A percentile compares a stretch with the other conserved stretches of the same genome.
These are phyloP conservation scores for Tanytarsus gracilentus DNA, from an alignment of 2,888 invertebrate species.

Conservation along the genomic window DNA sequence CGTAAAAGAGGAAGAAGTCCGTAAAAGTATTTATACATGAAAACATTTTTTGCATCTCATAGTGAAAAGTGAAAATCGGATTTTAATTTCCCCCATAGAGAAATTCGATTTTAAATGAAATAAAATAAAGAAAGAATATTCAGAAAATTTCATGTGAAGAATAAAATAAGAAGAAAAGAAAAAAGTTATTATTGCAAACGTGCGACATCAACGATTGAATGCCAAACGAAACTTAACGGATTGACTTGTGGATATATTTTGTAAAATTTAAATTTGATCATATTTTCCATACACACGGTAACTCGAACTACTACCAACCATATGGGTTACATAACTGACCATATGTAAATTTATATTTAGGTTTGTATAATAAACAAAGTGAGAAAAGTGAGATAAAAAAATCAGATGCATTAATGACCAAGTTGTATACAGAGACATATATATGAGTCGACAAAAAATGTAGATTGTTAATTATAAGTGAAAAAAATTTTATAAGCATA, in stretches of 20 bases:
- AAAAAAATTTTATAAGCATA: too few relatives aligned
- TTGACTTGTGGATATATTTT: not conserved
- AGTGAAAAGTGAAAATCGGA: too few relatives aligned
- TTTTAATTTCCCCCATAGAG: too few relatives aligned
- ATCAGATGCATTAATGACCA: not conserved
- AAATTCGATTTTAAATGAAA: too few relatives aligned
- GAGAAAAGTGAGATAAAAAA: not conserved
- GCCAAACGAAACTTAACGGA: slow-evolving; percentile 25
- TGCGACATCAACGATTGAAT: slow-evolving; percentile 25
- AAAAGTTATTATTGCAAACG: not conserved
- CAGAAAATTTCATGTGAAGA: slow-evolving; percentile 8
- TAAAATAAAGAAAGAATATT: too few relatives aligned
- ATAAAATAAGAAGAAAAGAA: not conserved
- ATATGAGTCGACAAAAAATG: too few relatives aligned
- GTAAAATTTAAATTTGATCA: slow-evolving; percentile 19
- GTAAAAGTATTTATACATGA: too few relatives aligned
- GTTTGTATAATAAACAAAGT: not conserved
- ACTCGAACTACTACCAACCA: slow-evolving; percentile 12
- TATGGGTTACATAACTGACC: slow-evolving; percentile 27
- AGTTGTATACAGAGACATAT: not conserved
- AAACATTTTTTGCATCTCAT: too few relatives aligned
- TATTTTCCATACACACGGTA: slow-evolving; percentile 12
- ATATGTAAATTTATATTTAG: slow-evolving; percentile 28
- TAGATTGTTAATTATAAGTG: too few relatives aligned
- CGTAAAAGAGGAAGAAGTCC: too few relatives aligned